Base-by-base conservation (phyloP, 2,888 invertebrate species). In the Drosophila paranaensis region DNA sequence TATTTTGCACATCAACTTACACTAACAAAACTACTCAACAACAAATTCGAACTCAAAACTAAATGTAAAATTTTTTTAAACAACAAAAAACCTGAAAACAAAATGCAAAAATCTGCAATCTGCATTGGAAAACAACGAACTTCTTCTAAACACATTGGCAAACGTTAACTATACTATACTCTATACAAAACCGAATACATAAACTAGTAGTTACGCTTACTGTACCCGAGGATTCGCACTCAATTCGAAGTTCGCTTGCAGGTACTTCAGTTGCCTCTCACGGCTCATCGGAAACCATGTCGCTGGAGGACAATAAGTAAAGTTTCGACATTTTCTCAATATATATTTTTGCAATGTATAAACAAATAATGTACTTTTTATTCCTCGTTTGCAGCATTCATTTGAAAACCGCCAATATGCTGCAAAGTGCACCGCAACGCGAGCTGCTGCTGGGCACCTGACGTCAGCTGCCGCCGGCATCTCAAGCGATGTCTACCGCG, bases 221-320 rank as follows among this genome's bases (percentile, higher is more conserved):
- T 84, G 91, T 92, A 77, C 92, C 92, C 84, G 92, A 92, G 90
- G 92, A 92, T 82, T 80, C 91, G 81, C 91, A 92, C 78, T 92
- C 92, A 90, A 90, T 92, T 85, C 90, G 92, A 90, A 92, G 92
- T 92, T 93, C 93, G 90, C 92, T 92, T 91, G 92, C 92, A 90
- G 93, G 92, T 91, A 92, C 93, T 77, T 93, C 93, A 81, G 90
- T 92, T 82, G 92, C 92, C 77, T 93, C 92, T 76, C 91, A 91
- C 76, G 92, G 92, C 65, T 92, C 92, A 68, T 91, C 91, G 79
- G 92, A 92, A 77, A 92, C 92, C 50, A 92, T 92, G 89, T 92
- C 92, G 51, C 68, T 92, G 87, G 92, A 92, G 81, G 92, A 92
- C 87, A 92, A 92, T 89, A 92, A 92, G 92, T 92, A 79, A 90